A percentile compares a stretch with the other conserved stretches of the same genome.
Evolutionary conservation across 2,113 vertebrate species (phyloP).

Genomic region (Sminthopsis crassicaudata): DNA sequence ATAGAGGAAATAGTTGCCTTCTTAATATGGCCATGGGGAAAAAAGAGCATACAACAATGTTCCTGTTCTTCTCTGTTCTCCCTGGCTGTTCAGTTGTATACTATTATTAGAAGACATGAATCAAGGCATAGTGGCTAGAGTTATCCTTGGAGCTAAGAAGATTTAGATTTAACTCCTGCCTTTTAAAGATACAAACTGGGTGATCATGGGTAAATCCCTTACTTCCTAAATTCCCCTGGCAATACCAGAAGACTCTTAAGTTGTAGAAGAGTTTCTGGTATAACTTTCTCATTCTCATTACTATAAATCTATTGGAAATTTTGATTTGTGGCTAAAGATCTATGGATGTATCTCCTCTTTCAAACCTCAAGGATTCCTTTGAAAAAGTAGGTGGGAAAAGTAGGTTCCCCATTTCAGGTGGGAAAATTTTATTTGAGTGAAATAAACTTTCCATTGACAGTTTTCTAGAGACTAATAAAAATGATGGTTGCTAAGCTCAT

Average conservation of each 20-base stretch:
- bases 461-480: slow-evolving; percentile 24
- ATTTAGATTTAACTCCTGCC: not conserved
- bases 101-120: not conserved
- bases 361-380: not conserved
- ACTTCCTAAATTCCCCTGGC: not conserved
- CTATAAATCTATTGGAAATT: not conserved
- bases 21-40: not conserved
- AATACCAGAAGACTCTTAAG: not conserved
- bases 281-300: not conserved
- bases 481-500: slow-evolving; percentile 7
- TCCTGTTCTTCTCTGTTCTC: not conserved
- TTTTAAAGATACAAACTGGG: not conserved
- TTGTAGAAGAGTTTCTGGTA: not conserved
- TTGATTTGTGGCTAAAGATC: not conserved
- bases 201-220: not conserved
- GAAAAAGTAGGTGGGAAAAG: not conserved
- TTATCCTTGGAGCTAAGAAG: not conserved
- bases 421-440: slow-evolving; percentile 1
- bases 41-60: not conserved
- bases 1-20: not conserved
- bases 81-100: not conserved
- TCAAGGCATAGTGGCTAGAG: not conserved
- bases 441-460: slow-evolving; percentile 16
- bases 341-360: not conserved
- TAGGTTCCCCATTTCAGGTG: not conserved